Conservation (phyloP, 64 coral and sea anemone genomes). For the Montipora foliosa region DNA sequence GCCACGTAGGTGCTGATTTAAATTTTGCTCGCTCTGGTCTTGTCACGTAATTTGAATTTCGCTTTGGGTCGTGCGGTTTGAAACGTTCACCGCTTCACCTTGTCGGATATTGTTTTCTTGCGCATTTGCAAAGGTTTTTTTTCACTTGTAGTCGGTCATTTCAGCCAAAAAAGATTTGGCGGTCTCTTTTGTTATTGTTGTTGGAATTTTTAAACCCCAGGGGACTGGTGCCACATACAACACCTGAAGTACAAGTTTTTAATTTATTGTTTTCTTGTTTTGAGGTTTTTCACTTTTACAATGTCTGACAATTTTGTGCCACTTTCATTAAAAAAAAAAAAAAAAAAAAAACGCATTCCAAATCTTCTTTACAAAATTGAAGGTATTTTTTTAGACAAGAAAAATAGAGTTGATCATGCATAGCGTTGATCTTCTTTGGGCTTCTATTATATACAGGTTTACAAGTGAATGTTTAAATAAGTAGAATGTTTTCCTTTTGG, state of each 20-base stretch:
- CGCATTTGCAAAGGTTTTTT: neutral
- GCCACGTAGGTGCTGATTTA: constrained; percentile 36
- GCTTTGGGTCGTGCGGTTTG: neutral
- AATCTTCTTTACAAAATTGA: neutral
- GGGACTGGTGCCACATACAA: neutral
- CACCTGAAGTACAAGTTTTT: neutral
- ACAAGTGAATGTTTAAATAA: too few species aligned
- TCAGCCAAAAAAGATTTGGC: neutral
- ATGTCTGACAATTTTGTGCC: too few species aligned
- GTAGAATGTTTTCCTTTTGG: too few species aligned
- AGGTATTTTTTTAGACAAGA: neutral
- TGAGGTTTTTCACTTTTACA: neutral
- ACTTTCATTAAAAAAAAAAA: too few species aligned
- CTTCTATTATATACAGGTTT: too few species aligned
- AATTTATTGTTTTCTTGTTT: constrained; percentile 2
- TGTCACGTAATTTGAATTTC: constrained; percentile 55
- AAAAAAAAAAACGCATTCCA: neutral
- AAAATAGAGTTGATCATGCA: neutral
- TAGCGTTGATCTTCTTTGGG: too few species aligned
- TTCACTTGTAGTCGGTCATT: neutral
- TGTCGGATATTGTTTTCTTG: neutral
- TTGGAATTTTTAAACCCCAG: constrained; percentile 12
- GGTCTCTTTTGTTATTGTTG: constrained; percentile 21
- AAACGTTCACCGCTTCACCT: neutral
- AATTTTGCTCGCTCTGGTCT: neutral